These are phyloP conservation scores for Polyommatus icarus DNA, from an alignment of 2,888 invertebrate species.

Conservation along the genomic window DNA sequence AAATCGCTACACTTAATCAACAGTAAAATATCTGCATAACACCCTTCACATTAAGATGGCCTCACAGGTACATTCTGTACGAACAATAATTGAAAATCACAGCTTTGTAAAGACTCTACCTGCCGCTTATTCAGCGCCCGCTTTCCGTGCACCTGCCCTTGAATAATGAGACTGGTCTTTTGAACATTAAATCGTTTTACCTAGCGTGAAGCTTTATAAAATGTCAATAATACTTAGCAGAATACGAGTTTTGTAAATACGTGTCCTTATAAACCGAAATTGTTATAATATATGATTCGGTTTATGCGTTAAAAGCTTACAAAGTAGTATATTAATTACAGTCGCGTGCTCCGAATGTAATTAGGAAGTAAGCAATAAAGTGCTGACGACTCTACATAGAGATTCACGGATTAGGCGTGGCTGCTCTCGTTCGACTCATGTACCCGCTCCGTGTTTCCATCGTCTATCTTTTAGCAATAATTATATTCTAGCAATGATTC, in stretches of 20 bases:
- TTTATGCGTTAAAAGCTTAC: background rate
- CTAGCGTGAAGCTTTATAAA: constrained; percentile 7
- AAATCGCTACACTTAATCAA: background rate
- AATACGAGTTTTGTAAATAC: background rate
- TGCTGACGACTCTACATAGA: background rate
- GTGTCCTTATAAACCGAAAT: background rate
- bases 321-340: background rate
- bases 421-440: background rate
- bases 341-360: background rate
- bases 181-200: constrained; percentile 39
- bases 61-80: background rate
- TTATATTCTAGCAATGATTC: constrained; percentile 33
- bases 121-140: constrained; percentile 40
- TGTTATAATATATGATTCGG: background rate
- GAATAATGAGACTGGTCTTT: constrained; percentile 38
- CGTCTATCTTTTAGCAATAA: constrained; percentile 19
- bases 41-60: background rate
- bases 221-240: background rate
- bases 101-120: background rate
- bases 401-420: constrained; percentile 24
- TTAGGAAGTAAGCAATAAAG: constrained; percentile 7
- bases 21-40: background rate
- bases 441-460: background rate
- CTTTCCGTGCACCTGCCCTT: constrained; percentile 64
- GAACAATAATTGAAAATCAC: background rate